Conservation (phyloP, 1,140 invertebrate species). For the Lordiphosa mommai region DNA sequence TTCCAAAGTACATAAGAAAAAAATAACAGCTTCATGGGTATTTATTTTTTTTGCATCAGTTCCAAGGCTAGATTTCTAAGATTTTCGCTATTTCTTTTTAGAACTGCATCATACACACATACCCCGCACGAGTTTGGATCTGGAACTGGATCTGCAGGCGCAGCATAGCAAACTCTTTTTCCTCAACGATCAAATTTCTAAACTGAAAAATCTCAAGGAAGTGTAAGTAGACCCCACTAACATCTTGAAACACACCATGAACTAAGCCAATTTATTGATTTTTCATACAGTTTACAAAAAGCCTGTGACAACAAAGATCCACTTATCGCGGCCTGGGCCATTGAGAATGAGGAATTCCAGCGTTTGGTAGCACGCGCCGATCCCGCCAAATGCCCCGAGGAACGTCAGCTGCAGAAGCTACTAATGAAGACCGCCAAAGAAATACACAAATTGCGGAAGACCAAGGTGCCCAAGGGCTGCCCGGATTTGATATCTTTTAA, state of each 20-base stretch:
- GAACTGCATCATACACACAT: conserved; percentile 82
- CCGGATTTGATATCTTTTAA: conserved; percentile 96
- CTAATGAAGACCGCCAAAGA: conserved; percentile 92
- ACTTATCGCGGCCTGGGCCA: conserved; percentile 89
- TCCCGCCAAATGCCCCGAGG: conserved; percentile 85
- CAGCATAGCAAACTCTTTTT: conserved; percentile 91
- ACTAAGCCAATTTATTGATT: neutral
- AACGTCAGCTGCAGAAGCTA: conserved; percentile 89
- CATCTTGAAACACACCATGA: neutral
- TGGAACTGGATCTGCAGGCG: conserved; percentile 94
- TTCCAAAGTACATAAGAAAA: too few species aligned
- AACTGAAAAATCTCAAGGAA: conserved; percentile 89
- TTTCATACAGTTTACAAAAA: conserved; percentile 82
- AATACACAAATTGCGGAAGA: conserved; percentile 93
- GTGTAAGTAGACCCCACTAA: conserved; percentile 78
- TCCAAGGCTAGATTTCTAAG: too few species aligned
- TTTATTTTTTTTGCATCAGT: too few species aligned
- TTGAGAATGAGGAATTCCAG: conserved; percentile 92
- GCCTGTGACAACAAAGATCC: conserved; percentile 89
- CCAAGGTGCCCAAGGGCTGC: conserved; percentile 91
- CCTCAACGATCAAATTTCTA: conserved; percentile 90
- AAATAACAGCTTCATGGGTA: too few species aligned
- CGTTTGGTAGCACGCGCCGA: conserved; percentile 85
- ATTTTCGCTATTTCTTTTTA: conserved; percentile 21
- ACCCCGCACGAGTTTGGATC: conserved; percentile 92